Evolutionary conservation across 2,113 vertebrate species (phyloP), one percentile per base, ranked within the genome.

Genomic region (Lucifuga dentata): DNA sequence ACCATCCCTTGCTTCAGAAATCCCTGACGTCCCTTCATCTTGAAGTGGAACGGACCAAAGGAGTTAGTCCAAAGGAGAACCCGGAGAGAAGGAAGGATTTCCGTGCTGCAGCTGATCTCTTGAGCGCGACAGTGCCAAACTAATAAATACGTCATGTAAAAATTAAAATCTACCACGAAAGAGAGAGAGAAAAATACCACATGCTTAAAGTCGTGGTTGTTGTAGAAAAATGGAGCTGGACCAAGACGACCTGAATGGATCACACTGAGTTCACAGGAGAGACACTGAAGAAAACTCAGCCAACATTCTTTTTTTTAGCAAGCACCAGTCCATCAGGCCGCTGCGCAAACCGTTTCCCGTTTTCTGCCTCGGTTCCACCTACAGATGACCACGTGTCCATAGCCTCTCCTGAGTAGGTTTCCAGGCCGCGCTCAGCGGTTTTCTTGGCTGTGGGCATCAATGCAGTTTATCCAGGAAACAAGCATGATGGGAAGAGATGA

Each of bases 61-160:
- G 26, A 11, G 35, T 24, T 15, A 7, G 43, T 61, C 73, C 38
- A 41, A 63, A 63, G 48, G 43, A 51, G 48, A 46, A 56, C 26
- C 46, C 39, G 5, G 59, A 45, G 61, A 24, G 24, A 16, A 44
- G 58, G 46, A 52, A 65, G 52, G 62, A 58, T 41, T 50, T 48
- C 68, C 68, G 73, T 56, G 69, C 71, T 78, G 84, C 75, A 57
- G 76, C 76, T 49, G 76, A 80, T 65, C 84, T 85, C 79, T 62
- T 53, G 15, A 81, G 73, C 80, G 53, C 66, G 79, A 90, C 72
- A 84, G 88, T 92, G 91, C 92, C 85, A 78, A 93, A 89, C 93
- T 90, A 93, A 94, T 76, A 87, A 93, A 94, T 92, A 89, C 90
- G 93, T 94, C 90, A 94, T 83, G 93, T 93, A 40, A 73, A 84